Evolutionary conservation across 2,113 vertebrate species (phyloP).

Genomic region (Oxyura jamaicensis): DNA sequence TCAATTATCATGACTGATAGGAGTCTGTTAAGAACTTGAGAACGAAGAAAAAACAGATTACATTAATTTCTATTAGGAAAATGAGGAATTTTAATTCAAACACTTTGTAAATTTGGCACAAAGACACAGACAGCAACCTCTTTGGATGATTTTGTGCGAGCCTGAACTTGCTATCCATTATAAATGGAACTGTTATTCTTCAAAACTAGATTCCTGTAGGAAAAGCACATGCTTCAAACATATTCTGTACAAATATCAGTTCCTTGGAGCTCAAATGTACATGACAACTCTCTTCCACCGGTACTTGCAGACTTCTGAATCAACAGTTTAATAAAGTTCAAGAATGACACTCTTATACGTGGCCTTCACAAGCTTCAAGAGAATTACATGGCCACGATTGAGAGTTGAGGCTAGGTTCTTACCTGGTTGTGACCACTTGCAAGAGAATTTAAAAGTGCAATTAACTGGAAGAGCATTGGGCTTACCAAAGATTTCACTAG

Average conservation of each 20-base stretch:
- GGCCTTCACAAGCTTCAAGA: neutral
- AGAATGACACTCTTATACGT: too few species aligned
- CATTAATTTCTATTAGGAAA: neutral
- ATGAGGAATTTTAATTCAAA: neutral
- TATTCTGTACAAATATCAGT: neutral
- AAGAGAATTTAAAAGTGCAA: neutral
- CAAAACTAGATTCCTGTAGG: neutral
- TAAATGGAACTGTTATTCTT: neutral
- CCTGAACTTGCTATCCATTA: neutral
- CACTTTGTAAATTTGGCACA: neutral
- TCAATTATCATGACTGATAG: neutral
- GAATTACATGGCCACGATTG: fast-evolving
- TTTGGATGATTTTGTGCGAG: neutral
- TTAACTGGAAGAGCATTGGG: fast-evolving
- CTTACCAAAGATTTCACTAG: neutral
- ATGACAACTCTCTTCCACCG: neutral
- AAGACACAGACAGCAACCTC: neutral
- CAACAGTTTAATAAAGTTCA: neutral
- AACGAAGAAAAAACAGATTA: neutral
- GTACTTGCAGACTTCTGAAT: neutral
- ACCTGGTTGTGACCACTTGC: neutral
- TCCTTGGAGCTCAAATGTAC: neutral
- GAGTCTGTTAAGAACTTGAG: neutral
- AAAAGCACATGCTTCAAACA: neutral
- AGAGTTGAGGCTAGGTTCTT: neutral